phyloP scores from a whole-genome alignment of 2,113 vertebrate species.

The Corapipo altera region DNA sequence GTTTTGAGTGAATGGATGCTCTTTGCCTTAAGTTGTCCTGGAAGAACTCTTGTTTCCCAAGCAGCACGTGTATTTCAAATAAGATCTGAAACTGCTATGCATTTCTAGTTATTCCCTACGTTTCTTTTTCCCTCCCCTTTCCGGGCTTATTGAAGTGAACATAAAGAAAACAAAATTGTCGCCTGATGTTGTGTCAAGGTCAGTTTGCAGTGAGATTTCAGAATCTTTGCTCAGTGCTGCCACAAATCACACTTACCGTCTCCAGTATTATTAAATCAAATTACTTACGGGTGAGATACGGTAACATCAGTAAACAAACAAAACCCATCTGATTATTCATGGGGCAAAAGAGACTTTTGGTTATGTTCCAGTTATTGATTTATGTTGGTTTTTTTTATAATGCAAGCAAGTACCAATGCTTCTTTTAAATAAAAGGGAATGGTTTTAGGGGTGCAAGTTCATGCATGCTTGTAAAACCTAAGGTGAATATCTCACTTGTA shows the following conservation, averaged over 20 bases:
- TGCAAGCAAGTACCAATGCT: not conserved
- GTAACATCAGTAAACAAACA: constrained; percentile 39
- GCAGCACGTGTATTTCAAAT: not conserved
- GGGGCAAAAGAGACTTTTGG: not conserved
- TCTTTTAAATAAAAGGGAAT: not conserved
- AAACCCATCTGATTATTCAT: not conserved
- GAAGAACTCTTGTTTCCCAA: not conserved
- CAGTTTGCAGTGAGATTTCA: not conserved
- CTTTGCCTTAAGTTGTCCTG: not conserved
- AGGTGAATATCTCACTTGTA: not conserved
- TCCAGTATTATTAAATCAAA: constrained; percentile 43
- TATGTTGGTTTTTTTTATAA: not conserved
- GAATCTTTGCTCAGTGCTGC: not conserved
- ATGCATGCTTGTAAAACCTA: not conserved
- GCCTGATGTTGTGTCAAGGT: not conserved
- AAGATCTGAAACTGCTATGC: not conserved
- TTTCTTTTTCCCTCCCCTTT: not conserved
- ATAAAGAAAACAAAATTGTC: not conserved
- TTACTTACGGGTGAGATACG: constrained; percentile 35
- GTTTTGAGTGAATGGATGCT: not conserved
- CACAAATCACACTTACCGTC: constrained; percentile 7
- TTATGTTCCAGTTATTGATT: not conserved
- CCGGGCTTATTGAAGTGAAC: not conserved
- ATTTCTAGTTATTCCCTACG: not conserved
- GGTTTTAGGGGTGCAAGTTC: not conserved